A percentile compares a stretch with the other conserved stretches of the same genome.
Evolutionary conservation across 2,113 vertebrate genomes (phyloP).

Genomic region (Actinemys pallida): DNA sequence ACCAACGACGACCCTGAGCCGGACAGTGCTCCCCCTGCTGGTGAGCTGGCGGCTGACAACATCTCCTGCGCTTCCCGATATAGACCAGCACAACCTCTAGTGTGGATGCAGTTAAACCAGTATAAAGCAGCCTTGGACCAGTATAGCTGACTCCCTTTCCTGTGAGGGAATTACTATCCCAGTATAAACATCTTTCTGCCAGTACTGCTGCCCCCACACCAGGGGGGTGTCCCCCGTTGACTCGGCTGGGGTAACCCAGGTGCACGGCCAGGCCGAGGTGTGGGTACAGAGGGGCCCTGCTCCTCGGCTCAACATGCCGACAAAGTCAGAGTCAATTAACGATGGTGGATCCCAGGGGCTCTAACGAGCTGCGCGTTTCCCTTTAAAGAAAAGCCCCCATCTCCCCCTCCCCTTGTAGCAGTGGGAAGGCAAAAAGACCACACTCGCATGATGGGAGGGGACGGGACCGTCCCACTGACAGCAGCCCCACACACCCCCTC

Average conservation of each 20-base stretch:
- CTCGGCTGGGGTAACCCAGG: background rate
- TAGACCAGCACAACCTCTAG: background rate
- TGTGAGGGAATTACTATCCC: background rate
- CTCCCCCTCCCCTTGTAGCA: background rate
- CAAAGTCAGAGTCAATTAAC: background rate
- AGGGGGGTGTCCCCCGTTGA: background rate
- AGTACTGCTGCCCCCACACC: background rate
- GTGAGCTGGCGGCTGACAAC: background rate
- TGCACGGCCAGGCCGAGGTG: background rate
- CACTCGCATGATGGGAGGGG: background rate
- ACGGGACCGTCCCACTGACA: too few relatives aligned
- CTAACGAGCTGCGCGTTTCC: background rate
- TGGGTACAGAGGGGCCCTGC: background rate
- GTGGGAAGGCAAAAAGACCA: background rate
- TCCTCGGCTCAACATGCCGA: background rate
- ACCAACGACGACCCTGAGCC: background rate
- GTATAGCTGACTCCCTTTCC: background rate
- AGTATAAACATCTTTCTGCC: background rate
- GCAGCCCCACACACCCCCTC: background rate
- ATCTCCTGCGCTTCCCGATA: background rate
- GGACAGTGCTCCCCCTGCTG: background rate
- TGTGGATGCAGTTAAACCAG: background rate
- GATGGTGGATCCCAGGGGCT: background rate
- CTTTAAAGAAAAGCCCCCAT: background rate
- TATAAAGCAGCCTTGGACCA: background rate